Evolutionary conservation across 1,140 invertebrate species (phyloP).

Genomic region (Eumeta japonica): DNA sequence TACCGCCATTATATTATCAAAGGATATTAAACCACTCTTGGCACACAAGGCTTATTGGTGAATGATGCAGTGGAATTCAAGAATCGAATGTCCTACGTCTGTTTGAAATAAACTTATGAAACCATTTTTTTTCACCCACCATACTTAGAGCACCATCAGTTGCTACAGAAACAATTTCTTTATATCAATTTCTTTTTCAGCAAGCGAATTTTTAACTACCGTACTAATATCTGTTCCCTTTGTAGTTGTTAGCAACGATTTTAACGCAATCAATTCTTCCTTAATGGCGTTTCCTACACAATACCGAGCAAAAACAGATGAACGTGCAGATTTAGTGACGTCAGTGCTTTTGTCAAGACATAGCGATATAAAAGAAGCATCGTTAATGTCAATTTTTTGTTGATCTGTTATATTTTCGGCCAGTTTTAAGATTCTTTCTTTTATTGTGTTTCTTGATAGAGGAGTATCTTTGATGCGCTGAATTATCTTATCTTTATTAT

Average conservation of each 20-base stretch:
- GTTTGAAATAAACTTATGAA: constrained; percentile 9
- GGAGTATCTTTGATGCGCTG: too few relatives aligned
- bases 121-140: too few relatives aligned
- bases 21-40: constrained; percentile 14
- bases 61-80: too few relatives aligned
- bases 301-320: constrained; percentile 13
- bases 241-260: constrained; percentile 12
- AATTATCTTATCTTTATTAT: too few relatives aligned
- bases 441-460: too few relatives aligned
- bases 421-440: too few relatives aligned
- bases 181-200: constrained; percentile 13
- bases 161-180: constrained; percentile 18
- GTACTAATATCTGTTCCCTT: constrained; percentile 15
- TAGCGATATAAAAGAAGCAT: too few relatives aligned
- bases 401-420: too few relatives aligned
- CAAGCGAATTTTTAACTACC: constrained; percentile 14
- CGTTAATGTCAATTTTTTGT: too few relatives aligned
- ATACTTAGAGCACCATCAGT: constrained; percentile 17
- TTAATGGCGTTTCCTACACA: constrained; percentile 7
- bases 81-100: constrained; percentile 14
- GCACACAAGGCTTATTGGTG: constrained; percentile 19
- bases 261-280: constrained; percentile 13
- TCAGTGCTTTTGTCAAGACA: too few relatives aligned
- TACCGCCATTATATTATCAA: constrained; percentile 9
- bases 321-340: constrained; percentile 10